Base-by-base conservation (phyloP, 2,797 vertebrate species). In the Ptychobarbus kaznakovi region DNA sequence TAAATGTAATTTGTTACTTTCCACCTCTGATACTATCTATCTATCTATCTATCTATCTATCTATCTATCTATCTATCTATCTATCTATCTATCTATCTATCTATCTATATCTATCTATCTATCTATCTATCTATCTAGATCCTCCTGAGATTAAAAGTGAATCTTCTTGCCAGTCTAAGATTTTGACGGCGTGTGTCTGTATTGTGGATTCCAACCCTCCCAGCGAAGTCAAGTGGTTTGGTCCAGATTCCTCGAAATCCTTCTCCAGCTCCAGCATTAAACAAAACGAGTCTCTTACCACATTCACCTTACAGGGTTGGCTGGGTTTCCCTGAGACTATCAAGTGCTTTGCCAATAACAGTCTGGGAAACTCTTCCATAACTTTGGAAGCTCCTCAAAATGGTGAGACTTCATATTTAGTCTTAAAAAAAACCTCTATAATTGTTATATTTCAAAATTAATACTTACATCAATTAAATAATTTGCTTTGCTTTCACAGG, bases 331-430 rank as follows among this genome's bases (percentile, higher is more conserved):
- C 78, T 1, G 51, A 46, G 10, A 86, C 28, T 38, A 58, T 95
- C 76, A 32, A 74, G n/a, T 95, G 95, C 86, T 53, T 87, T 78
- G 94, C 93, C 51, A 91, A 83, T 63, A 95, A 94, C 91, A 90
- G 82, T 0, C 15, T 78, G 56, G 94, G 94, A 38, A 88, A 44
- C 0, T 58, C 83, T 11, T 90, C 58, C n/a, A 10, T 89, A 56
- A 63, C n/a, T 2, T 63, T 94, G 6, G 12, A 49, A 25, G 16
- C 93, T 53, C 83, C 90, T 69, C 69, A 61, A n/a, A 82, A 81
- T 0, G 88, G 92, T 94, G 90, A 89, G 87, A 25, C 6, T 49
- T 15, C 7, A 16, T 6, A 16, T 51, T 49, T 0, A 15, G 46
- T 49, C 46, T 49, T 32, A 32, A 32, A 32, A 32, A 32, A 32